Base-by-base conservation (phyloP, 2,797 vertebrate genomes). In the Harpagifer antarcticus region DNA sequence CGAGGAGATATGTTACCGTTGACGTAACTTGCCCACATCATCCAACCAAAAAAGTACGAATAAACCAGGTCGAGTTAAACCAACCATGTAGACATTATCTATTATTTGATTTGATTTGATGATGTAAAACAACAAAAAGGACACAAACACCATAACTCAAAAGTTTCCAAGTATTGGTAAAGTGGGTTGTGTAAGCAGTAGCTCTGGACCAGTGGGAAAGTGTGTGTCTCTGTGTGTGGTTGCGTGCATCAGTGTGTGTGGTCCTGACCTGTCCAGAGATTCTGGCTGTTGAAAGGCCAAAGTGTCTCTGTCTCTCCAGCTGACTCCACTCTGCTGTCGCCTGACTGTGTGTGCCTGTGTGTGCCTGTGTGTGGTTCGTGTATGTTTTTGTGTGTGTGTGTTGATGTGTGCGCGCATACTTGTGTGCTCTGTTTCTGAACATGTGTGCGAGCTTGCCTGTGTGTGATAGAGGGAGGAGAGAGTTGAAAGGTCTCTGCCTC, bases 191-290 rank as follows among this genome's bases (percentile, higher is more conserved):
- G 66, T 74, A 75, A 84, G 55, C 69, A 61, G 64, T n/a, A 54
- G 58, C 76, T 82, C 64, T 64, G 60, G 55, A 80, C 68, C 69
- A 54, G 70, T 68, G 70, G 79, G 78, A 9, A 37, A 37, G 62
- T 82, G 78, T 79, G 54, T 86, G 75, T 60, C 87, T 90, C 85
- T 83, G 86, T 72, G 62, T 81, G 80, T 81, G 55, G 5, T 37
- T 84, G 76, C 61, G 42, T 58, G 61, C 15, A 17, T 74, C 81
- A 64, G 69, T 94, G 92, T 95, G 95, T 94, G 94, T 95, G 95
- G 94, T 94, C 92, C 92, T 94, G 94, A 94, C 94, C 94, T 92
- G 92, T 91, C 92, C 88, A 88, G 89, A 88, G 90, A 92, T 88
- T 79, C 74, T 91, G 82, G 78, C 88, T 88, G 90, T 92, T 94